Base-by-base conservation (phyloP, 2,888 invertebrate species). In the Heteromurus nitidus region DNA sequence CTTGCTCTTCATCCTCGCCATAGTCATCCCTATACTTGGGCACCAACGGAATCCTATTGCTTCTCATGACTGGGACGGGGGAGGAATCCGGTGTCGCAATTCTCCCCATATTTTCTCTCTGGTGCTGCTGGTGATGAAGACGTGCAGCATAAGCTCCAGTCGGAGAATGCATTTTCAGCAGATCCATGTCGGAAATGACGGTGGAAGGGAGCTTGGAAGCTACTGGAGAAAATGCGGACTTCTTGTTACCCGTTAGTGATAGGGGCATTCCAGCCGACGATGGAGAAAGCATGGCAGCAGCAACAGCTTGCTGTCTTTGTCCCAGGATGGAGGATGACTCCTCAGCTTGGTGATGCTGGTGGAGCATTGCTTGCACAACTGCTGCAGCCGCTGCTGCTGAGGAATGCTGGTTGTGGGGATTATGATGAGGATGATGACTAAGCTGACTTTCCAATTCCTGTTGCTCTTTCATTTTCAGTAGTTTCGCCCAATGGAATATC, bases 161-260 rank as follows among this genome's bases (percentile, higher is more conserved):
- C 13, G 87, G 86, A 16, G 84, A 85, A 50, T 85, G 86, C 82
- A 86, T 83, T 73, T 85, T 86, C 58, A 86, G 44, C 75, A 82
- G 36, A 22, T 60, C 72, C 68, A 76, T 28, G 28, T 82, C 80
- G 26, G 82, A 64, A 68, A 74, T 65, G 11, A 50, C 58, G 3
- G 67, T 47, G 1, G 58, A 64, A 42, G 77, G 53, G 7, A 64
- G 62, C 53, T 77, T 79, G 58, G 85, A 81, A 1, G 84, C 83
- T 9, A 86, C 86, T 18, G 87, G 87, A 24, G 86, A 86, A 70
- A 87, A 87, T 47, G 87, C 87, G n/a, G 87, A 86, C 22, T 82
- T 84, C n/a, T 80, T 68, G 42, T 77, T 80, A 30, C 74, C 76
- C 0, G 84, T 68, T 7, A 87, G 69, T 13, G 85, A 82, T 47